A percentile compares a stretch with the other conserved stretches of the same genome.
These are phyloP conservation scores for Drosophila birchii DNA, from an alignment of 2,888 invertebrate species.

Conservation along the genomic window DNA sequence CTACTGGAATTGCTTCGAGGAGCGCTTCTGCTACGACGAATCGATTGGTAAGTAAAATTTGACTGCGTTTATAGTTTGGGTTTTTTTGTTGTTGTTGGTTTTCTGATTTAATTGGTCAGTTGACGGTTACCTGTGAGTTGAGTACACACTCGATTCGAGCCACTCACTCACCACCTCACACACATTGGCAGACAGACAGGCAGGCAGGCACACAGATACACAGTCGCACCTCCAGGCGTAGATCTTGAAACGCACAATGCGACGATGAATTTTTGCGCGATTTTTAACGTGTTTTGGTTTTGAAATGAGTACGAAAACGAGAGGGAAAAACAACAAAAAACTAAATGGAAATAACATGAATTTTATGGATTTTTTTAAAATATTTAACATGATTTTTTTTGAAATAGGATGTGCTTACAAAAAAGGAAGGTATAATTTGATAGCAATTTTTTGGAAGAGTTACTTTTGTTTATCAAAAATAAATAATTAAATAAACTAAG, in stretches of 20 bases:
- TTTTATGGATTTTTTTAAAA: slow-evolving; percentile 21
- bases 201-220: neutral
- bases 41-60: slow-evolving; percentile 86
- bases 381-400: neutral
- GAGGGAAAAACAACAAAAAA: slow-evolving; percentile 14
- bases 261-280: slow-evolving; percentile 49
- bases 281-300: slow-evolving; percentile 66
- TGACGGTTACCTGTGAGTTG: slow-evolving; percentile 43
- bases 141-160: slow-evolving; percentile 11
- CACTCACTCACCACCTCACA: neutral
- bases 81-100: slow-evolving; percentile 29
- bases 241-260: slow-evolving; percentile 66
- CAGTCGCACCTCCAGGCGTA: slow-evolving; percentile 26
- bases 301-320: slow-evolving; percentile 32
- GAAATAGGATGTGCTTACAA: neutral
- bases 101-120: slow-evolving; percentile 29
- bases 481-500: no score
- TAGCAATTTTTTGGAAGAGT: no score
- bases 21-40: slow-evolving; percentile 90
- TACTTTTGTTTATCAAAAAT: no score
- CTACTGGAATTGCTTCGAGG: slow-evolving; percentile 91
- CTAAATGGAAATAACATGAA: neutral
- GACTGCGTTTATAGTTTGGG: slow-evolving; percentile 2
- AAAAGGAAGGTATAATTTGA: no score
- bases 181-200: neutral